Conservation (phyloP, 2,888 invertebrate species). For the Alcis repandata region DNA sequence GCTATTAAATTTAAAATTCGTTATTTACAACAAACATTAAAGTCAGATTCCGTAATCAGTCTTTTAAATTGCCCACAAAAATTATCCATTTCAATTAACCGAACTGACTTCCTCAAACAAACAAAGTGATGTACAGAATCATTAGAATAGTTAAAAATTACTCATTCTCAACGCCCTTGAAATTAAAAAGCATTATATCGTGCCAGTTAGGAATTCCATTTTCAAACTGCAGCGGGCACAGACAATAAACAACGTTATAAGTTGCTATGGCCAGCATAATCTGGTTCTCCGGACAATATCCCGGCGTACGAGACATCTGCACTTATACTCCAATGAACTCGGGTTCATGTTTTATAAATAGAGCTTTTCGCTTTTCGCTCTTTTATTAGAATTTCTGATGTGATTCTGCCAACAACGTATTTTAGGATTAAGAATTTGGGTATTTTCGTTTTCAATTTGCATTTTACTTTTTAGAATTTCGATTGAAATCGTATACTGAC, state of each 20-base stretch:
- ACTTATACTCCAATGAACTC: slow-evolving; percentile 39
- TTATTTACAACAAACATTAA: slow-evolving; percentile 15
- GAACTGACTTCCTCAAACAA: slow-evolving; percentile 31
- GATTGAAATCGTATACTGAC: no score
- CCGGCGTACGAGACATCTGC: slow-evolving; percentile 47
- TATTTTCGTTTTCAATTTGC: no score
- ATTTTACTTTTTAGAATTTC: no score
- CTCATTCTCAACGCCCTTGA: slow-evolving; percentile 35
- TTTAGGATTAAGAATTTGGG: slow-evolving; percentile 7
- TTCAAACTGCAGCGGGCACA: slow-evolving; percentile 42
- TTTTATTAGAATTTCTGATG: slow-evolving; percentile 17
- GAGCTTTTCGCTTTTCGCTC: slow-evolving; percentile 13
- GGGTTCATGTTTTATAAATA: slow-evolving; percentile 29
- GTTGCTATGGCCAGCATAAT: slow-evolving; percentile 52
- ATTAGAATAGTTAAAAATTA: slow-evolving; percentile 33
- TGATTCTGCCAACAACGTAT: slow-evolving; percentile 11
- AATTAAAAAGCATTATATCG: slow-evolving; percentile 36
- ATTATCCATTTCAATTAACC: slow-evolving; percentile 25
- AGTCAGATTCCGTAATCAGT: slow-evolving; percentile 22
- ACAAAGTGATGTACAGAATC: slow-evolving; percentile 34
- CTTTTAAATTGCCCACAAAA: slow-evolving; percentile 6
- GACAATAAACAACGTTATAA: slow-evolving; percentile 48
- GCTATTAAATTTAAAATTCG: background rate
- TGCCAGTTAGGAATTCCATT: slow-evolving; percentile 34
- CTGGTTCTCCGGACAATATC: slow-evolving; percentile 45